Base-by-base conservation (phyloP, 2,888 invertebrate species). In the Nineta flava region DNA sequence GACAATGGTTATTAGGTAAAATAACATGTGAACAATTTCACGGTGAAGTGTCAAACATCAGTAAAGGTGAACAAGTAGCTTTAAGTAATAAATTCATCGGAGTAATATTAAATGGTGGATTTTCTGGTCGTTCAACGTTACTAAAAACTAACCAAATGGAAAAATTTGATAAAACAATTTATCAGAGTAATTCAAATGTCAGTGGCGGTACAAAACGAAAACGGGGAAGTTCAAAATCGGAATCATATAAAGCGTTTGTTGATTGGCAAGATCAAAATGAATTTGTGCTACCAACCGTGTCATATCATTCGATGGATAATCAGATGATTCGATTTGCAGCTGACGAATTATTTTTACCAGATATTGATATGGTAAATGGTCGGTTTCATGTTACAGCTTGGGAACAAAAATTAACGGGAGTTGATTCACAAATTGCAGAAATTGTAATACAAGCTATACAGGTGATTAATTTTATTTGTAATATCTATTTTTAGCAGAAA, bases 11-110 rank as follows among this genome's bases (percentile, higher is more conserved):
- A 58, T 73, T 76, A 48, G 74, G 75, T 62, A 76, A 86, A 66
- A 75, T 84, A 52, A 81, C 83, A 0, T 87, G 87, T 62, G 83
- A 87, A 61, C 85, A 90, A 58, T 91, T 93, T 62, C 90, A 92
- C 59, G 64, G 68, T 12, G 83, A 85, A 67, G 85, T 86, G 5
- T 73, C 88, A 38, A 79, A 80, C 13, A 67, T 93, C 53, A 73
- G 75, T 9, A 68, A 75, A 7, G 81, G 87, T 45, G 66, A 66
- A 35, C 83, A 87, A 66, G 76, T 90, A 26, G 83, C 81, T 61
- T 74, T 83, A 49, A 93, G 93, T 64, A 92, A 92, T 66, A 79
- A 83, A 59, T 92, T 92, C 60, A 67, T 92, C 7, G 64, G 87
- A 15, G 86, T 88, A 0, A 70, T 92, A 40, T 70, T 88, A 34